A percentile compares a stretch with the other conserved stretches of the same genome.
phyloP scores from a whole-genome alignment of 2,888 invertebrate genomes.

The Scelioninae gen. 1 region DNA sequence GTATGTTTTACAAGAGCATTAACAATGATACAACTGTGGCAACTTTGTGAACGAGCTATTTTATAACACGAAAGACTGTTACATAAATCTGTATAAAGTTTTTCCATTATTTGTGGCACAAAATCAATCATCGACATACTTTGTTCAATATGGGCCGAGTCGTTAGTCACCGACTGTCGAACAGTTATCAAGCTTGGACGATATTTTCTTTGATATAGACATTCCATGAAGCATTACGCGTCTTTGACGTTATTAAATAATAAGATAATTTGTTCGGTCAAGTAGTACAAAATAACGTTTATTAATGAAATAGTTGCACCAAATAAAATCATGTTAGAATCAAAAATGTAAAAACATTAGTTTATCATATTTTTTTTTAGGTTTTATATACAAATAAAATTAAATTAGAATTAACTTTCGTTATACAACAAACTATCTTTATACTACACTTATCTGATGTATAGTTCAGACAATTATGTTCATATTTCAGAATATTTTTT shows the following conservation, averaged over 20 bases:
- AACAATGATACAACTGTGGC: conserved; percentile 32
- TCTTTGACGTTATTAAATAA: conserved; percentile 36
- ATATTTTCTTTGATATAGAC: conserved; percentile 52
- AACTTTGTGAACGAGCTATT: conserved; percentile 41
- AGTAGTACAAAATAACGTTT: neutral
- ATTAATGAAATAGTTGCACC: no score
- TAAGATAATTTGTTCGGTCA: neutral
- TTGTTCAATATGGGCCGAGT: conserved; percentile 62
- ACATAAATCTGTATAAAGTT: conserved; percentile 66
- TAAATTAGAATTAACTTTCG: no score
- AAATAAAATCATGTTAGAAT: no score
- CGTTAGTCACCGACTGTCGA: conserved; percentile 67
- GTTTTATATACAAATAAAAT: no score
- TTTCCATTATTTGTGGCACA: conserved; percentile 65
- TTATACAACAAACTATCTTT: no score
- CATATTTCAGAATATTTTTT: no score
- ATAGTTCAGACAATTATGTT: no score
- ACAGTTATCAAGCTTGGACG: conserved; percentile 58
- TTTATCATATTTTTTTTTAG: no score
- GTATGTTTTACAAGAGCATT: conserved; percentile 38
- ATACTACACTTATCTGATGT: no score
- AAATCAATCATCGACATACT: conserved; percentile 67
- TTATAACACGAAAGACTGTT: conserved; percentile 45
- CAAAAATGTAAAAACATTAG: no score
- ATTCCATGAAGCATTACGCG: conserved; percentile 19